phyloP scores from a whole-genome alignment of 2,797 vertebrate genomes.

The Gallinago stenura region DNA sequence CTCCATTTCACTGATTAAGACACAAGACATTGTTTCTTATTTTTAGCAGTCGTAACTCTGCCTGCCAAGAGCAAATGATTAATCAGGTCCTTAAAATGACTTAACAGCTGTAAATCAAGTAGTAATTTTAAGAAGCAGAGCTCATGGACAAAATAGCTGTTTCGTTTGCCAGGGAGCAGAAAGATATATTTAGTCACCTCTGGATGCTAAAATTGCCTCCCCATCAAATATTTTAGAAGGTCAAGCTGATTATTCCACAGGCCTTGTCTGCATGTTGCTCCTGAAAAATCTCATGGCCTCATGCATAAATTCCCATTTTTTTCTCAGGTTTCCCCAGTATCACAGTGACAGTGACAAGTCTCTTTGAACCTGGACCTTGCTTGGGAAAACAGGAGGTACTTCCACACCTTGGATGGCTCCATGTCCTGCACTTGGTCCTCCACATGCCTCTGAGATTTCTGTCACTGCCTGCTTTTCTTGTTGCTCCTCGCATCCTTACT shows the following conservation, averaged over 20 bases:
- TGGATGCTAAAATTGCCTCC: slow-evolving; percentile 20
- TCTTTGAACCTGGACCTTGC: not conserved
- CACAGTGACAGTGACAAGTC: not conserved
- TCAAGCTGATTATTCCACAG: slow-evolving; percentile 24
- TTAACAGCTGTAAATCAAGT: slow-evolving; percentile 71
- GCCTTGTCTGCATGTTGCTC: slow-evolving; percentile 14
- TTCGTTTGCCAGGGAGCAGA: slow-evolving; percentile 45
- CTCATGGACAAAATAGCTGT: slow-evolving; percentile 59
- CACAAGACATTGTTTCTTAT: slow-evolving; percentile 44
- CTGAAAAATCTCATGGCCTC: not conserved
- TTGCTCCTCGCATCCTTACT: not conserved
- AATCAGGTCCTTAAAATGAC: slow-evolving; percentile 63
- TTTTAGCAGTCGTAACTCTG: slow-evolving; percentile 26
- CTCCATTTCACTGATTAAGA: slow-evolving; percentile 8
- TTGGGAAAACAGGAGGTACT: not conserved
- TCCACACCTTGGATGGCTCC: not conserved
- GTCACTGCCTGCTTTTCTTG: not conserved
- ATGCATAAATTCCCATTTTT: not conserved
- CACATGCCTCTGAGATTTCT: not conserved
- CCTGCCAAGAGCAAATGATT: slow-evolving; percentile 48
- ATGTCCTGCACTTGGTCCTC: not conserved
- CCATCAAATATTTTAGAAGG: slow-evolving; percentile 26
- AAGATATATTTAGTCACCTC: slow-evolving; percentile 61
- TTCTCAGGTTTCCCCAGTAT: not conserved
- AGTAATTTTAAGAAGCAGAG: slow-evolving; percentile 64